These are phyloP conservation scores for Fukomys damarensis DNA, from an alignment of 2,113 vertebrate genomes.

Conservation along the genomic window DNA sequence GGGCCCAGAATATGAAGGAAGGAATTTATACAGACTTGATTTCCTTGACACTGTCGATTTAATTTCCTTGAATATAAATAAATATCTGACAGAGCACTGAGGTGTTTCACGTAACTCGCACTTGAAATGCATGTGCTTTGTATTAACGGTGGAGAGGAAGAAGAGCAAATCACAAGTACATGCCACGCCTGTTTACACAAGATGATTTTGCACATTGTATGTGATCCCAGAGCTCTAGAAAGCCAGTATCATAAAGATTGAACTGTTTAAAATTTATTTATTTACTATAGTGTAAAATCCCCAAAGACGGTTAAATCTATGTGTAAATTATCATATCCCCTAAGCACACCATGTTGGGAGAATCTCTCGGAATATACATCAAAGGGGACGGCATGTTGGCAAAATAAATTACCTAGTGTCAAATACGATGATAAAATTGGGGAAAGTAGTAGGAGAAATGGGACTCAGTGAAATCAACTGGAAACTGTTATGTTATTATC, in stretches of 20 bases:
- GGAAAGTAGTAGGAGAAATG: neutral
- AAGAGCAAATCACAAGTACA: neutral
- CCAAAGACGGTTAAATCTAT: neutral
- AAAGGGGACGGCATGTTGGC: neutral
- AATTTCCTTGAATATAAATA: neutral
- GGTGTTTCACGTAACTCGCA: neutral
- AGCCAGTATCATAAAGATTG: neutral
- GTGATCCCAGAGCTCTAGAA: neutral
- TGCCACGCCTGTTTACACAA: neutral
- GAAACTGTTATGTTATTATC: neutral
- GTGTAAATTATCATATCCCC: neutral
- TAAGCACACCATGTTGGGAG: neutral
- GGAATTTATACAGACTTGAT: neutral
- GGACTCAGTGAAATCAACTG: neutral
- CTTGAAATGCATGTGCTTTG: neutral
- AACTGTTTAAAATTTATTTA: neutral
- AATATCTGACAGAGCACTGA: neutral
- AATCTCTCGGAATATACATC: neutral
- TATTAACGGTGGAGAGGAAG: neutral
- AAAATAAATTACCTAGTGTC: neutral
- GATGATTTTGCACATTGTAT: neutral
- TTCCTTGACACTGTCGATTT: neutral
- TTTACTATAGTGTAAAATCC: neutral
- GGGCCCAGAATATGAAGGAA: neutral
- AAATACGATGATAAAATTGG: neutral